Conservation (phyloP, 2,113 vertebrate genomes). For the Morone chrysops region DNA sequence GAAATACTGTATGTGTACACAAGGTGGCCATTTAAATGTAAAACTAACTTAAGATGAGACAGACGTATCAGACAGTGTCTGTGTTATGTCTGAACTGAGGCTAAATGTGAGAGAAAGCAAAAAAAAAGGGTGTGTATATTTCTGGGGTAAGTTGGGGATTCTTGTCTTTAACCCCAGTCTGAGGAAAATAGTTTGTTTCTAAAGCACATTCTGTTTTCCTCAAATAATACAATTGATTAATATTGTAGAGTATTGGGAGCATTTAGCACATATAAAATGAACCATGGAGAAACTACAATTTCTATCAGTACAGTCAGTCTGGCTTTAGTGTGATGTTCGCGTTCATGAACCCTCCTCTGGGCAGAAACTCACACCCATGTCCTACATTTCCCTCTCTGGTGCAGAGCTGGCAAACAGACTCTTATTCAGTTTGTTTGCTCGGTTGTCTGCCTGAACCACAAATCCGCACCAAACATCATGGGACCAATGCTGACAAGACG, state of each 20-base stretch:
- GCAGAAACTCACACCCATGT: conserved; percentile 57
- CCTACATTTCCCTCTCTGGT: conserved; percentile 57
- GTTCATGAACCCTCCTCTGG: conserved; percentile 44
- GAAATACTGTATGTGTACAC: conserved; percentile 23
- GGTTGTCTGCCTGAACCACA: conserved; percentile 46
- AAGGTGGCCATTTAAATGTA: conserved; percentile 33
- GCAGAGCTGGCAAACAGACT: conserved; percentile 54
- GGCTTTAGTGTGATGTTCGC: conserved; percentile 40
- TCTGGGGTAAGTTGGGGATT: background rate
- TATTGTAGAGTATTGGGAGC: background rate
- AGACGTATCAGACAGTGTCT: conserved; percentile 13
- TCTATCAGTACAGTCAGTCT: conserved; percentile 9
- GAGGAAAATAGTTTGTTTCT: background rate
- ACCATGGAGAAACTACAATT: background rate
- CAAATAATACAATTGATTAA: background rate
- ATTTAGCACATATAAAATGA: conserved; percentile 4
- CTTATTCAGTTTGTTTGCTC: conserved; percentile 62
- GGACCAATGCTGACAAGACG: conserved; percentile 22
- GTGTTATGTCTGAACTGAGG: conserved; percentile 46
- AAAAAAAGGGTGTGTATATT: background rate
- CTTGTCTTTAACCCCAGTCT: conserved; percentile 3
- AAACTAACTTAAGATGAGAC: conserved; percentile 26
- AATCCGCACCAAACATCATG: conserved; percentile 40
- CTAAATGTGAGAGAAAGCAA: conserved; percentile 38
- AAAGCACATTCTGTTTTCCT: background rate